These are phyloP conservation scores for Motacilla tschutschensis DNA, from an alignment of 2,113 vertebrate species.

Conservation along the genomic window DNA sequence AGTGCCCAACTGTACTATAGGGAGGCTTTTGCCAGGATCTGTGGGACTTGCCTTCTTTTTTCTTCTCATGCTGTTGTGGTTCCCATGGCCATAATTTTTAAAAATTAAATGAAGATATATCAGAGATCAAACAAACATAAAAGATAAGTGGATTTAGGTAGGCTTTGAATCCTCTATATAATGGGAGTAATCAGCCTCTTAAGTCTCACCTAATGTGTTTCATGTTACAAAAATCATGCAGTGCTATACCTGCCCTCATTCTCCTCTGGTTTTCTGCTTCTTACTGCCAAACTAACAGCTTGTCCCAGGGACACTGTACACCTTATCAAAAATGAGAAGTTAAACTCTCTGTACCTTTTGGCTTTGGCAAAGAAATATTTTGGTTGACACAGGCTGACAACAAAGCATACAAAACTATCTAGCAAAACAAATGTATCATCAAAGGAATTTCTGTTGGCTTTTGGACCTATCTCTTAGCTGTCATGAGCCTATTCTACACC, in stretches of 20 bases:
- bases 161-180: neutral
- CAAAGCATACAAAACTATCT: neutral
- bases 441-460: neutral
- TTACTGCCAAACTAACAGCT: neutral
- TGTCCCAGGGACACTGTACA: neutral
- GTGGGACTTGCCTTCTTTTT: neutral
- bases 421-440: neutral
- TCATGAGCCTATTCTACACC: neutral
- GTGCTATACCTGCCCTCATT: neutral
- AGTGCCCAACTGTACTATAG: neutral
- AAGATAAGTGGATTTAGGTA: neutral
- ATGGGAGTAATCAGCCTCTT: neutral
- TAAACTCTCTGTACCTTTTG: neutral
- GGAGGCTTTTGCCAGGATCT: neutral
- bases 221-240: neutral
- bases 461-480: neutral
- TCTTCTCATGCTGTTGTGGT: neutral
- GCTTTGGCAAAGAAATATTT: neutral
- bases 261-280: neutral
- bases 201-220: neutral
- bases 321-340: neutral
- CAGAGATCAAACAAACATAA: neutral
- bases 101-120: neutral
- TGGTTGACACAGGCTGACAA: neutral
- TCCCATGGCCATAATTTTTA: neutral